phyloP scores from a whole-genome alignment of 2,113 vertebrate species.

The Salvelinus fontinalis region DNA sequence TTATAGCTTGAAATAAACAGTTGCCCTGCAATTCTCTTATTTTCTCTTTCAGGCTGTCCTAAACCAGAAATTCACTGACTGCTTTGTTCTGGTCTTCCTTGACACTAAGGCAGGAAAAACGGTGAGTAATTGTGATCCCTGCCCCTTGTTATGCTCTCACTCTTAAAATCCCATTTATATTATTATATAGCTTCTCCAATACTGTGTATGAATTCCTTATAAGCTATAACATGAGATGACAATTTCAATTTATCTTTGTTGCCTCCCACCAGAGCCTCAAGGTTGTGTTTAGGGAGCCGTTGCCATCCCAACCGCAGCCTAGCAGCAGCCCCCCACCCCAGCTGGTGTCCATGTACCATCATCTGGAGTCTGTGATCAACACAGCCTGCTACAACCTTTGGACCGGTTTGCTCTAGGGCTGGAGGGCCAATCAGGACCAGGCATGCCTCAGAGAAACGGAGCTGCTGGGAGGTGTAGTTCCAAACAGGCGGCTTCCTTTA shows the following conservation, averaged over 20 bases:
- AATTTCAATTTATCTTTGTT: neutral
- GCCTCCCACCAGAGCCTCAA: constrained; percentile 83
- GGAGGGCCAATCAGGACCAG: neutral
- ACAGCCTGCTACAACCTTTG: constrained; percentile 97
- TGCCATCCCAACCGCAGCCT: constrained; percentile 85
- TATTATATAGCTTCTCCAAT: neutral
- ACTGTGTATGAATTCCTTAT: neutral
- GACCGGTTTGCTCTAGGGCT: constrained; percentile 88
- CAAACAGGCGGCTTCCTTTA: neutral
- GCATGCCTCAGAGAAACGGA: neutral
- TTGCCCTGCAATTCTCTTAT: constrained; percentile 16
- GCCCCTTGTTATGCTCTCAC: neutral
- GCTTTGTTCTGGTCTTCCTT: constrained; percentile 94
- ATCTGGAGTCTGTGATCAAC: constrained; percentile 97
- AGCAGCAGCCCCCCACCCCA: constrained; percentile 90
- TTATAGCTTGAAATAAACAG: neutral
- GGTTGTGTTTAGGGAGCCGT: constrained; percentile 92
- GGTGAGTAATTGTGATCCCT: constrained; percentile 67
- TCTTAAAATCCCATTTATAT: neutral
- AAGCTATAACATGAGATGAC: too few relatives aligned
- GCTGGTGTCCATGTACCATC: constrained; percentile 96
- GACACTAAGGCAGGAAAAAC: constrained; percentile 94
- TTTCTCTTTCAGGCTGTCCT: constrained; percentile 84
- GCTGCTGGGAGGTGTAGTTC: neutral
- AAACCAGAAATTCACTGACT: constrained; percentile 98